Evolutionary conservation across 2,888 invertebrate species (phyloP).

Genomic region (Chrysolina americana): DNA sequence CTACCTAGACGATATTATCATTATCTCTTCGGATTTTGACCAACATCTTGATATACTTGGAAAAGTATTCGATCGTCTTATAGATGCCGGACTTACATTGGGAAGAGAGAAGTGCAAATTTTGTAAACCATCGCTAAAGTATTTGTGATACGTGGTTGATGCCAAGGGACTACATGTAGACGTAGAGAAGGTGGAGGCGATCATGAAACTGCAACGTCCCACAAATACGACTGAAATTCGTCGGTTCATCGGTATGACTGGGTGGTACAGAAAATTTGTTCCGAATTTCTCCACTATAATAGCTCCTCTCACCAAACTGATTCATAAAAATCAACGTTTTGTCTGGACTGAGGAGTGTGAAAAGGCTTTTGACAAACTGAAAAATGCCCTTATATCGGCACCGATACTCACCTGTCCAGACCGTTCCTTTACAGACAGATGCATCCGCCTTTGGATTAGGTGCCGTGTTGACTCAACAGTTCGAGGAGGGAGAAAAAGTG

Average conservation of each 20-base stretch:
- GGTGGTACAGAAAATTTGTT: constrained; percentile 40
- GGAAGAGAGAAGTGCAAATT: constrained; percentile 33
- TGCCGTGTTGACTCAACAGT: constrained; percentile 47
- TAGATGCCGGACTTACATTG: constrained; percentile 47
- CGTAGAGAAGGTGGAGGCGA: constrained; percentile 24
- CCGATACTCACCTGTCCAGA: constrained; percentile 51
- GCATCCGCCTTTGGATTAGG: constrained; percentile 47
- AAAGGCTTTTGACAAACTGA: constrained; percentile 15
- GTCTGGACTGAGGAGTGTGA: too few relatives aligned
- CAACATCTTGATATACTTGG: too few relatives aligned
- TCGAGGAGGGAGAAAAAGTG: constrained; percentile 47
- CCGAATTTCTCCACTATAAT: too few relatives aligned
- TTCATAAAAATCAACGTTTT: too few relatives aligned
- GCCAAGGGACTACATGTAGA: constrained; percentile 12
- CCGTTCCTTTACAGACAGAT: constrained; percentile 28
- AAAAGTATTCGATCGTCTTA: constrained; percentile 21
- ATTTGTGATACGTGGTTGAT: constrained; percentile 27
- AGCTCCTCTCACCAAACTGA: too few relatives aligned
- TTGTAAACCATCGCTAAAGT: constrained; percentile 23
- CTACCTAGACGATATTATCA: too few relatives aligned
- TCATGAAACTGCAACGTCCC: background rate
- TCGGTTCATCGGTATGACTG: constrained; percentile 41
- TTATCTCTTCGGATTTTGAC: too few relatives aligned
- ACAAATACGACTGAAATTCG: constrained; percentile 32
- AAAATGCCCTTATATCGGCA: constrained; percentile 41